Evolutionary conservation across 2,888 invertebrate species (phyloP), one percentile per base, ranked within the genome.

Genomic region (Dorcus parallelipipedus): DNA sequence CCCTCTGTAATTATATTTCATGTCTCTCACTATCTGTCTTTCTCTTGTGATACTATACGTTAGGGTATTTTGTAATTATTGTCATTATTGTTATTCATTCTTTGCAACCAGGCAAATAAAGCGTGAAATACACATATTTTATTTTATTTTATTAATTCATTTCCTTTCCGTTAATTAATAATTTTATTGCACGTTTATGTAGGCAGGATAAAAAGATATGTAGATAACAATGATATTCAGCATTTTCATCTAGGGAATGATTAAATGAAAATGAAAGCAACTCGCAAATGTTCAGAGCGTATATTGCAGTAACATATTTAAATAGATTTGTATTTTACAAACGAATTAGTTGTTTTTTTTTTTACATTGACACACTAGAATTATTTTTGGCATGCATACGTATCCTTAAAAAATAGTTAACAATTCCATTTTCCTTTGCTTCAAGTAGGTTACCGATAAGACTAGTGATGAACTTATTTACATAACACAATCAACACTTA

Each of bases 241-340:
- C 20, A 3, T 33, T 33, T 33, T 33, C 3, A 3, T 7, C 26
- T 6, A 0, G 26, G 5, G 6, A 33, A 2, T 9, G 9, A 42
- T 14, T 42, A 14, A 9, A 42, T 5, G 10, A 5, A 42, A 14
- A 14, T 17, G 42, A 42, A 42, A 42, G 9, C 5, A 14, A 42
- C 9, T 33, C 9, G 42, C 14, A 42, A 42, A 42, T 42, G 14
- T 42, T 45, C 45, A 45, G 17, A 45, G 42, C 42, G 10, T 45
- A 45, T 45, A 45, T 45, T 45, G 45, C 45, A 45, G 23, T 33
- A 33, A 33, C 26, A 33, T 45, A 9, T 45, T 54, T 54, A 54
- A 47, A 54, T 39, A 54, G 38, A 54, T 43, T 54, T 38, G 53
- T 54, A 54, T 47, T 54, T 54, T 54, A 54, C 53, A 54, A 54